Conservation (phyloP, 2,888 invertebrate genomes). For the Sarcophaga rosellei region DNA sequence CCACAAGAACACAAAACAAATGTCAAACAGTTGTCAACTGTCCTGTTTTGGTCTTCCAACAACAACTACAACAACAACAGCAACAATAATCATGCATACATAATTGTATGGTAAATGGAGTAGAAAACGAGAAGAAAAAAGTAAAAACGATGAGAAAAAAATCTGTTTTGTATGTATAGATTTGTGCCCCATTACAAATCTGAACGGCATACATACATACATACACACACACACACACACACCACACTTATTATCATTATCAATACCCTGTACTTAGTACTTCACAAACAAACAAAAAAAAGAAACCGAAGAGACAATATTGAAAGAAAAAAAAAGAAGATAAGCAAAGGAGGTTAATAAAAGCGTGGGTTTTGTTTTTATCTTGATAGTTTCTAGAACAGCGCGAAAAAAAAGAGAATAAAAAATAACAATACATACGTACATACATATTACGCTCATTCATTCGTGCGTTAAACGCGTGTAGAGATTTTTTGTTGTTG, state of each 20-base stretch:
- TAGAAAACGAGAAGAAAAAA: not conserved
- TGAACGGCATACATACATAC: not conserved
- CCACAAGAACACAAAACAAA: slow-evolving; percentile 67
- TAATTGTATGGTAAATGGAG: slow-evolving; percentile 10
- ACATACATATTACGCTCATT: slow-evolving; percentile 5
- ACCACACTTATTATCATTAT: not conserved
- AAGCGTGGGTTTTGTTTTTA: slow-evolving; percentile 40
- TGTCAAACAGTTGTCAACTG: slow-evolving; percentile 67
- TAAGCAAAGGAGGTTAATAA: slow-evolving; percentile 25
- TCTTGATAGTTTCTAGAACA: slow-evolving; percentile 14
- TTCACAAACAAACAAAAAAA: not conserved
- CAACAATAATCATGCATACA: not conserved
- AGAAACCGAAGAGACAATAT: slow-evolving; percentile 44
- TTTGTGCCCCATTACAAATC: slow-evolving; percentile 34
- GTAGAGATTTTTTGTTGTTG: slow-evolving; percentile 31
- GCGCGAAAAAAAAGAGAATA: slow-evolving; percentile 6
- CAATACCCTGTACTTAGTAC: not conserved
- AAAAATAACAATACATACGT: too few species aligned
- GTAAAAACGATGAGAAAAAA: not conserved
- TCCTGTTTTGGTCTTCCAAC: slow-evolving; percentile 41
- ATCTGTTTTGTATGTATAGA: not conserved
- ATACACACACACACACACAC: too few species aligned
- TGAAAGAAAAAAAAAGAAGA: slow-evolving; percentile 9
- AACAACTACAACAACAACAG: slow-evolving; percentile 27
- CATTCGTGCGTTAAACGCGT: slow-evolving; percentile 60